Evolutionary conservation across 2,113 vertebrate species (phyloP), one percentile per base, ranked within the genome.

Genomic region (Hippocampus barbouri): DNA sequence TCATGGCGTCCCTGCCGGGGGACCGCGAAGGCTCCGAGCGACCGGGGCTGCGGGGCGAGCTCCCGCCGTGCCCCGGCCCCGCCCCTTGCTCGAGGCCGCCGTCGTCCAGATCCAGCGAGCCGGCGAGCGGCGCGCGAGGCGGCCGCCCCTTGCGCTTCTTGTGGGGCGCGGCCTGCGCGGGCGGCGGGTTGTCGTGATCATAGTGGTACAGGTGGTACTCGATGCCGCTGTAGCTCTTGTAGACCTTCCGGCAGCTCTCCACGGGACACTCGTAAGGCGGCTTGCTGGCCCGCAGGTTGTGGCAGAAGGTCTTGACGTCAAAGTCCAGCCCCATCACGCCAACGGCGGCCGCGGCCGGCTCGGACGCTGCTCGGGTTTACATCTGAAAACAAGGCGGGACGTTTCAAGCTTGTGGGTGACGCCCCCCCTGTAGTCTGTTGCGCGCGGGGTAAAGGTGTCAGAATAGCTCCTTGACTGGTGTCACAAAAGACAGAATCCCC

Each of bases 191-290:
- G 84, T 97, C 97, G 66, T 98, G 97, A 87, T 99, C 97, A 80
- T 98, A 99, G 89, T 98, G 97, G 89, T 98, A 97, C 3, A 99
- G 94, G 80, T 98, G 97, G 85, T 98, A 98, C 85, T 99, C 97
- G 0, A 99, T 99, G 64, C 97, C 97, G 23, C 97, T 99, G 92
- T 97, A 99, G 90, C 97, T 98, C 89, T 97, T 98, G 88, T 98
- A 98, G 77, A 99, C 96, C 89, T 97, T 98, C 40, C 97, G 95
- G 89, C 97, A 99, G 62, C 92, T 95, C 83, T 96, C 96, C 86
- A 98, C 95, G 0, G 97, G 97, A 54, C 97, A 98, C 89, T 98
- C 96, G 11, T 98, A 98, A 0, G 97, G 97, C n/a, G 97, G 97
- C 80, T 99, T 99, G 82, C 96, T 96, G 57, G 97, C 97, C 84